Conservation (phyloP, 2,888 invertebrate species). For the Ectemnius cavifrons region DNA sequence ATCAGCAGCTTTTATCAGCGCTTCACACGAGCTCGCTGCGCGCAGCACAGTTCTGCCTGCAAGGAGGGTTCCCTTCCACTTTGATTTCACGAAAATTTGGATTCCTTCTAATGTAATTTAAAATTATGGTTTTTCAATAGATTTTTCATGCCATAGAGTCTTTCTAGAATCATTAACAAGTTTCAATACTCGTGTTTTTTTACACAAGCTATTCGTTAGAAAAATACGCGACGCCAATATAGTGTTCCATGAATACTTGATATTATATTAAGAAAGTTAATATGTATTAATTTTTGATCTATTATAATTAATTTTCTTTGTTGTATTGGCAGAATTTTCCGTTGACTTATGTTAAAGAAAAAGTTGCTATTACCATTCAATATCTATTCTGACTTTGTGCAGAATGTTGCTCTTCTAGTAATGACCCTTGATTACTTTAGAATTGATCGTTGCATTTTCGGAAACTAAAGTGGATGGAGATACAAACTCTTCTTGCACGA, state of each 20-base stretch:
- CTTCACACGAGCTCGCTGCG: slow-evolving; percentile 75
- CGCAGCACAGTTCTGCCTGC: slow-evolving; percentile 68
- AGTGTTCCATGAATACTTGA: too few species aligned
- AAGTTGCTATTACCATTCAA: background rate
- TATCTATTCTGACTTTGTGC: too few species aligned
- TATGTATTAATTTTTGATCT: too few species aligned
- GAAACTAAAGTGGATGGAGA: background rate
- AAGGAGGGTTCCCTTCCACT: slow-evolving; percentile 34
- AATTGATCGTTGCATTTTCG: slow-evolving; percentile 12
- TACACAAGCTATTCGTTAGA: too few species aligned
- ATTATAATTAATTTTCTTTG: too few species aligned
- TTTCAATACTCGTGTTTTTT: too few species aligned
- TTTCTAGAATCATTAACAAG: too few species aligned
- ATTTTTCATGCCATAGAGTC: too few species aligned
- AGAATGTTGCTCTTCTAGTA: background rate
- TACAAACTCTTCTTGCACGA: slow-evolving; percentile 37
- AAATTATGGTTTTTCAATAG: background rate
- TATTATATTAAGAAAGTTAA: too few species aligned
- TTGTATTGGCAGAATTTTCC: too few species aligned
- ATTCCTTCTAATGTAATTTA: slow-evolving; percentile 18
- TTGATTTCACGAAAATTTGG: slow-evolving; percentile 19
- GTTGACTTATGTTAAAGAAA: too few species aligned
- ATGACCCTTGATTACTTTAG: slow-evolving; percentile 12
- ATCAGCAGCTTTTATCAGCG: slow-evolving; percentile 75
- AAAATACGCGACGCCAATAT: too few species aligned